phyloP scores from a whole-genome alignment of 2,113 vertebrate species.

The Rafetus swinhoei region DNA sequence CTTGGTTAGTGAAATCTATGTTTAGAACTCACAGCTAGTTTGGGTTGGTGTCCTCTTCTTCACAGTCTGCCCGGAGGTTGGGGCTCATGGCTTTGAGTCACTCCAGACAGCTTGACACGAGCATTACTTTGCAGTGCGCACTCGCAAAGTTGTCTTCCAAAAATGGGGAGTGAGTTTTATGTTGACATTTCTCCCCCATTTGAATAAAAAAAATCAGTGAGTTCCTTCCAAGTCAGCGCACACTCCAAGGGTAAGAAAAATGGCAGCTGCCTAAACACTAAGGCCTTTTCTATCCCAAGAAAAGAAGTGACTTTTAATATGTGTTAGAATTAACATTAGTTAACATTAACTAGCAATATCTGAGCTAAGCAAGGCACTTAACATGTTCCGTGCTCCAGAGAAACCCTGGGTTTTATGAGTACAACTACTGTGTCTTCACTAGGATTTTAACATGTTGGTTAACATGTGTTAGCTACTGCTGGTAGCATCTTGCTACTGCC shows the following conservation, averaged over 20 bases:
- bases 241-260: background rate
- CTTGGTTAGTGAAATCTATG: no score
- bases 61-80: no score
- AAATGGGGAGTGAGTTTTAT: background rate
- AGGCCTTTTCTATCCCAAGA: rapidly evolving
- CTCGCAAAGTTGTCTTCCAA: background rate
- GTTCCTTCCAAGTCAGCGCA: rapidly evolving
- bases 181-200: background rate
- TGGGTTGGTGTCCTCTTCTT: no score
- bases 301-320: background rate
- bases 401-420: background rate
- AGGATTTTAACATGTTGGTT: background rate
- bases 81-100: no score
- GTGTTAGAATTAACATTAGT: no score
- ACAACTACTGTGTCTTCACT: background rate
- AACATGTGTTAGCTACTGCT: background rate
- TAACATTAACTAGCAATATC: background rate
- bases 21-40: no score
- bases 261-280: background rate
- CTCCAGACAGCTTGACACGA: no score
- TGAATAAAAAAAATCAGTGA: background rate
- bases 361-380: background rate
- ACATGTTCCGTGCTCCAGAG: background rate
- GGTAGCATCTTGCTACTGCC: no score
- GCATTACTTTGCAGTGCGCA: background rate